These are phyloP conservation scores for Agrochola lychnidis DNA, from an alignment of 2,888 invertebrate genomes.

Conservation along the genomic window DNA sequence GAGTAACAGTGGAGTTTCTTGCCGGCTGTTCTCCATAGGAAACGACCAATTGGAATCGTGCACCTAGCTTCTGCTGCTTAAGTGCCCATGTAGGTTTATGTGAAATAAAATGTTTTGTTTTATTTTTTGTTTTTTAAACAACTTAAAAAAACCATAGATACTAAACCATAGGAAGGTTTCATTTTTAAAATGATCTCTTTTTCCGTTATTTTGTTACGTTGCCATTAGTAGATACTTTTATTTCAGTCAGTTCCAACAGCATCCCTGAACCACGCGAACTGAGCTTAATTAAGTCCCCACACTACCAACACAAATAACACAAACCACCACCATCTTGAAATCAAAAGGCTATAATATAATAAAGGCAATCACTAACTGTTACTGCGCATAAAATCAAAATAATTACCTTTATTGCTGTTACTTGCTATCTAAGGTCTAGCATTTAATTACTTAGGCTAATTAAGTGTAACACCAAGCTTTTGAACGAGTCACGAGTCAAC, in stretches of 20 bases:
- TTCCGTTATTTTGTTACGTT: background rate
- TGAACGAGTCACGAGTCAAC: slow-evolving; percentile 64
- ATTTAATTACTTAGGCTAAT: slow-evolving; percentile 69
- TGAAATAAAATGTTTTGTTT: too few relatives aligned
- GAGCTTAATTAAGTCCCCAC: background rate
- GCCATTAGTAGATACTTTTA: background rate
- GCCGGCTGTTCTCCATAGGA: too few relatives aligned
- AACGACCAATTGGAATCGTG: too few relatives aligned
- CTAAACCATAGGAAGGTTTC: too few relatives aligned
- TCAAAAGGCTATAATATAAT: slow-evolving; percentile 53
- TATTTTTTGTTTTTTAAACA: too few relatives aligned
- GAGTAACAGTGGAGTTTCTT: too few relatives aligned
- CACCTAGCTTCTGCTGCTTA: too few relatives aligned
- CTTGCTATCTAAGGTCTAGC: slow-evolving; percentile 52
- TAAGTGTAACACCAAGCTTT: slow-evolving; percentile 60
- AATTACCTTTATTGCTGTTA: slow-evolving; percentile 64
- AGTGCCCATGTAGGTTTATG: too few relatives aligned
- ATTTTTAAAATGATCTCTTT: background rate
- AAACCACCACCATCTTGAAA: slow-evolving; percentile 36
- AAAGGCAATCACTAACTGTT: slow-evolving; percentile 48
- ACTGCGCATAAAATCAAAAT: slow-evolving; percentile 64
- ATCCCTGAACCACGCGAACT: background rate
- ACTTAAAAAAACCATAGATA: too few relatives aligned
- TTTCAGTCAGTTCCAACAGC: background rate
- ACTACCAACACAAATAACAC: slow-evolving; percentile 2